A percentile compares a stretch with the other conserved stretches of the same genome.
Conservation (phyloP, 2,888 invertebrate genomes). For the Volucella inanis region DNA sequence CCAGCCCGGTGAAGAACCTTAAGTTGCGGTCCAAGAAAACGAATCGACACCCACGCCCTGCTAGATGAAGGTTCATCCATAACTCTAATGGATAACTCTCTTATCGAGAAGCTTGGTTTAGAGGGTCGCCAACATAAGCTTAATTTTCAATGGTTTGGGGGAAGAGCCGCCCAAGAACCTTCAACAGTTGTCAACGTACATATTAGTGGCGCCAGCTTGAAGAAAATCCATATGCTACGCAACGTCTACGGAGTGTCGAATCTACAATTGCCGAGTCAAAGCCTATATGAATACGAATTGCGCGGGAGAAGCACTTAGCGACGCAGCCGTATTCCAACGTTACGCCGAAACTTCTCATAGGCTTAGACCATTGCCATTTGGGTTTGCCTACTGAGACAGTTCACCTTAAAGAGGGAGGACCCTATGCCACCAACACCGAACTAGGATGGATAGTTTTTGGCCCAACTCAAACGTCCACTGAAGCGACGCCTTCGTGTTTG, state of each 20-base stretch:
- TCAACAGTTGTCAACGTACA: conserved; percentile 53
- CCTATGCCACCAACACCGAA: conserved; percentile 63
- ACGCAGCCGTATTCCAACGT: conserved; percentile 23
- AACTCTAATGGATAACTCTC: no score
- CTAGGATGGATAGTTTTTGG: conserved; percentile 50
- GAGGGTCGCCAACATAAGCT: no score
- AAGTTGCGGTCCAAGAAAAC: conserved; percentile 36
- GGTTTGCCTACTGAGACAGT: conserved; percentile 20
- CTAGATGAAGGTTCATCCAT: no score
- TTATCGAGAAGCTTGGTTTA: no score
- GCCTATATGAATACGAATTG: conserved; percentile 13
- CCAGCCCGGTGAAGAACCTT: conserved; percentile 9
- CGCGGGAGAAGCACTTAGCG: conserved; percentile 6
- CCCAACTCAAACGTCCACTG: conserved; percentile 3
- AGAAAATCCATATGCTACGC: conserved; percentile 25
- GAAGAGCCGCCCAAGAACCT: conserved; percentile 47
- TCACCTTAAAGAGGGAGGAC: conserved; percentile 5
- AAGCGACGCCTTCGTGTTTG: conserved; percentile 20
- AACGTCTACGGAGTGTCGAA: conserved; percentile 34
- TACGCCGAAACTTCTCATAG: conserved; percentile 23
- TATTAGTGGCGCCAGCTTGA: conserved; percentile 48
- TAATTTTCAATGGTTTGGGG: conserved; percentile 62
- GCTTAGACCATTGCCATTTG: conserved; percentile 35
- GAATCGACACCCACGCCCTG: neutral
- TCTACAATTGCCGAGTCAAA: neutral